Evolutionary conservation across 92 coral and sea anemone genomes (phyloP).

Genomic region (Plumapathes pennacea): DNA sequence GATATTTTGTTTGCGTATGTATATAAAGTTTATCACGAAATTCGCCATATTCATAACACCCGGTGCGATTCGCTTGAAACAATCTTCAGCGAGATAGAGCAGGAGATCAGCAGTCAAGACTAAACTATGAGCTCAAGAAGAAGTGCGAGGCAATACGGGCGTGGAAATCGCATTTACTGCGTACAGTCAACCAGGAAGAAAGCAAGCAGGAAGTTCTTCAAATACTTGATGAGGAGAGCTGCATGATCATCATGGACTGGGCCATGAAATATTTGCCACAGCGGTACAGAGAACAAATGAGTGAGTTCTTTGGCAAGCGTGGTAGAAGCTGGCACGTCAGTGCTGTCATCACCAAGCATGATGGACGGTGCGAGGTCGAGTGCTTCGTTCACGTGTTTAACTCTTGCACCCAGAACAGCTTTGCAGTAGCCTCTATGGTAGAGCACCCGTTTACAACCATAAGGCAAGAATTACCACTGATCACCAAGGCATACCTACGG

Average conservation of each 20-base stretch:
- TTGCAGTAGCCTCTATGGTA: slow-evolving; percentile 36
- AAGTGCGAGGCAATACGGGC: not conserved
- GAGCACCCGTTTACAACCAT: slow-evolving; percentile 15
- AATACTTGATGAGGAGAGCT: slow-evolving; percentile 13
- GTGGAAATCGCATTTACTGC: slow-evolving; percentile 19
- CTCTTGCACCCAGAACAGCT: slow-evolving; percentile 31
- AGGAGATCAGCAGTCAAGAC: too few species aligned
- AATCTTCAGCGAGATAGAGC: too few species aligned
- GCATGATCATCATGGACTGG: slow-evolving; percentile 48
- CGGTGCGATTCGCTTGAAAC: too few species aligned
- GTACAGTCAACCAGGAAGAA: slow-evolving; percentile 32
- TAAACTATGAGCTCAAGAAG: too few species aligned
- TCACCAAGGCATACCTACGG: slow-evolving; percentile 32
- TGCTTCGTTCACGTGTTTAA: slow-evolving; percentile 42
- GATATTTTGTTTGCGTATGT: too few species aligned
- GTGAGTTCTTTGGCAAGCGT: slow-evolving; percentile 48
- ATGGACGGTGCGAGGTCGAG: slow-evolving; percentile 27
- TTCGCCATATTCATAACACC: too few species aligned
- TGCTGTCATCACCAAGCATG: slow-evolving; percentile 17
- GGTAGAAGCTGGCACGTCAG: slow-evolving; percentile 58
- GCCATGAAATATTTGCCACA: slow-evolving; percentile 46
- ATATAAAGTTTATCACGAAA: too few species aligned
- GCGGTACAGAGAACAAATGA: slow-evolving; percentile 28
- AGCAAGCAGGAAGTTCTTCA: slow-evolving; percentile 16
- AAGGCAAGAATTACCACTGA: slow-evolving; percentile 42